Percentiles rank a stretch among this genome's conserved stretches.
Evolutionary conservation across 2,113 vertebrate genomes (phyloP).

Genomic region (Nycticryphes semicollaris): DNA sequence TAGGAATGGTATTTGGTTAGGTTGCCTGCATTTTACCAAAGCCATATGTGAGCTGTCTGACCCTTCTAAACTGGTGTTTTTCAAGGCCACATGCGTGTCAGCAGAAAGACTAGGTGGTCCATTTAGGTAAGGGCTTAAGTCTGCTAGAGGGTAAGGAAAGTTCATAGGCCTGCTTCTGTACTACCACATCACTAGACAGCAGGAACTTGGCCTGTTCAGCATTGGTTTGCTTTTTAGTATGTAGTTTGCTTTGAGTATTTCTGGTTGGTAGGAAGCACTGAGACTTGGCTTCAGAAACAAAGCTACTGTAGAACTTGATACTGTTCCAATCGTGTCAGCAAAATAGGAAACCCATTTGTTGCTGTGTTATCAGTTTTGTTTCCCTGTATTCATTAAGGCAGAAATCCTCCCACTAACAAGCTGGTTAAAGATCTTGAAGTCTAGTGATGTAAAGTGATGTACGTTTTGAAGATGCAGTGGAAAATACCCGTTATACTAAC

Average conservation of each 20-base stretch:
- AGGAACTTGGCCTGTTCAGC: background rate
- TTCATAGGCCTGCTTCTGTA: background rate
- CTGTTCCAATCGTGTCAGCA: slow-evolving; percentile 20
- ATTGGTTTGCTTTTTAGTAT: background rate
- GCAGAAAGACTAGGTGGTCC: slow-evolving; percentile 51
- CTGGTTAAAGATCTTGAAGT: slow-evolving; percentile 1
- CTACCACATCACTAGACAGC: slow-evolving; percentile 39
- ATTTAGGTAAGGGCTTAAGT: background rate
- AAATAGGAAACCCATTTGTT: slow-evolving; percentile 42
- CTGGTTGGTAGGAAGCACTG: background rate
- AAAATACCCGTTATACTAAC: background rate
- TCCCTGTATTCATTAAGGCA: slow-evolving; percentile 15
- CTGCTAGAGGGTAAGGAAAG: background rate
- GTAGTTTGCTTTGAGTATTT: slow-evolving; percentile 14
- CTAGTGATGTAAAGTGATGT: background rate
- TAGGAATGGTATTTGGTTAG: slow-evolving; percentile 19
- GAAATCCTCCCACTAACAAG: slow-evolving; percentile 6
- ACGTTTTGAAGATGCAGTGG: background rate
- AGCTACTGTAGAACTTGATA: slow-evolving; percentile 18
- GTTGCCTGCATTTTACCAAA: slow-evolving; percentile 6
- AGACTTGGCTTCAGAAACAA: slow-evolving; percentile 33
- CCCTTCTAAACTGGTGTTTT: background rate
- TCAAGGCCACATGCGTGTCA: background rate
- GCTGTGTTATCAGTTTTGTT: slow-evolving; percentile 43
- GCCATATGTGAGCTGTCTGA: slow-evolving; percentile 16